Base-by-base conservation (phyloP, 2,888 invertebrate species). In the Drosophila lutescens region DNA sequence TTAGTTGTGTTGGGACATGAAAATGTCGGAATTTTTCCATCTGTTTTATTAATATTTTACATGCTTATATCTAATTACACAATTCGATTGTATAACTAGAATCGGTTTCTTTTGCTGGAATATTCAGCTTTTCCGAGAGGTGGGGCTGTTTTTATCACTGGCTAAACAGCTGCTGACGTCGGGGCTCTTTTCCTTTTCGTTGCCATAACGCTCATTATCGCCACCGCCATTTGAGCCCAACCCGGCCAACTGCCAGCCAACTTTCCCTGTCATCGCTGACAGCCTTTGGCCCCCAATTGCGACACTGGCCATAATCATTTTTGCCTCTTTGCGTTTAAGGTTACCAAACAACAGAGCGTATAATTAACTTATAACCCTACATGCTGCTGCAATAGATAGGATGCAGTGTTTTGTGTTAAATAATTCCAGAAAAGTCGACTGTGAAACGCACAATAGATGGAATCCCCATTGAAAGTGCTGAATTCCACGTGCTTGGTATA, bases 281-380 rank as follows among this genome's bases (percentile, higher is more conserved):
- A 47, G 59, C 30, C 60, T 50, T 60, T 63, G 36, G 63, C 54
- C 20, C 47, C 65, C 13, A 56, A 23, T 26, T 50, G 63, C 51
- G 36, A 51, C 43, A 63, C 50, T 36, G 63, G 34, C 66, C 46
- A 50, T 65, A 54, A 43, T 49, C 54, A 57, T 26, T 50, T 57
- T 61, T 12, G 23, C 23, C 23, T 43, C 34, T 74, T 58, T 46
- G 61, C 67, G 79, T 81, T 76, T 81, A 62, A 63, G 62, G 76
- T 82, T 81, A 81, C 82, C 71, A 71, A 73, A 77, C 62, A 73
- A 69, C 12, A 13, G 51, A 62, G 69, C 66, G 55, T 57, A 78
- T 81, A 81, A 82, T 82, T 84, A 84, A 84, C 77, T 82, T 84
- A 81, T 69, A 69, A 71, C 73, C 77, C 84, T 81, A 74, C 82